Evolutionary conservation across 2,113 vertebrate species (phyloP).

Genomic region (Nymphicus hollandicus): DNA sequence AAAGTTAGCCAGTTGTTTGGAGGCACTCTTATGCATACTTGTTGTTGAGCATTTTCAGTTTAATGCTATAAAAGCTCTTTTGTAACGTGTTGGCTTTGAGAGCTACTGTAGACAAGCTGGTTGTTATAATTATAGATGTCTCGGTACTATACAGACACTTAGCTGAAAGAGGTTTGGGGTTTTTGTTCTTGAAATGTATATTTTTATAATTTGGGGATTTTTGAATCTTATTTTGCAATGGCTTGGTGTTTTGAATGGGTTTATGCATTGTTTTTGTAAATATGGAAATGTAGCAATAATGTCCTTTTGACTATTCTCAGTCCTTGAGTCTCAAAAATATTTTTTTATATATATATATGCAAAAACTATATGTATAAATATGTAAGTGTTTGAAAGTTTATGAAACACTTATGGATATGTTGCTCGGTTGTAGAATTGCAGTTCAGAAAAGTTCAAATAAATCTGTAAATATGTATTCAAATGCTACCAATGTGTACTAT

Average conservation of each 20-base stretch:
- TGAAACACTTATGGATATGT: constrained; percentile 67
- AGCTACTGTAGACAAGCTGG: constrained; percentile 58
- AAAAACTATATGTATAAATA: constrained; percentile 82
- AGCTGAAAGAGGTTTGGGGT: constrained; percentile 66
- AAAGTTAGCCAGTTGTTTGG: constrained; percentile 66
- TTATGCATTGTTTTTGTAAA: constrained; percentile 76
- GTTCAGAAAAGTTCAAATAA: constrained; percentile 79
- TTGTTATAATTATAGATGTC: constrained; percentile 58
- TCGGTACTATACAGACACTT: constrained; percentile 78
- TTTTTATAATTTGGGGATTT: constrained; percentile 80
- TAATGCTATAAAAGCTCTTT: constrained; percentile 52
- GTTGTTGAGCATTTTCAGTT: constrained; percentile 53
- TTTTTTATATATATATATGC: constrained; percentile 83
- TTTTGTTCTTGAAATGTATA: constrained; percentile 79
- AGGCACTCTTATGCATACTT: constrained; percentile 47
- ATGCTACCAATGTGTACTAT: neutral
- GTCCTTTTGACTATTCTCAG: constrained; percentile 77
- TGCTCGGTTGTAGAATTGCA: constrained; percentile 71
- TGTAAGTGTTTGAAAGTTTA: constrained; percentile 73
- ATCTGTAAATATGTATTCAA: constrained; percentile 75
- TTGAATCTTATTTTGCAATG: constrained; percentile 72
- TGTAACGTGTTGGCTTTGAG: constrained; percentile 48
- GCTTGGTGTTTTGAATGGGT: constrained; percentile 78
- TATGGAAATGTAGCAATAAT: constrained; percentile 84
- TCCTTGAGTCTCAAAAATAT: constrained; percentile 78